Conservation (phyloP, 2,888 invertebrate species). For the Ophraella communa region DNA sequence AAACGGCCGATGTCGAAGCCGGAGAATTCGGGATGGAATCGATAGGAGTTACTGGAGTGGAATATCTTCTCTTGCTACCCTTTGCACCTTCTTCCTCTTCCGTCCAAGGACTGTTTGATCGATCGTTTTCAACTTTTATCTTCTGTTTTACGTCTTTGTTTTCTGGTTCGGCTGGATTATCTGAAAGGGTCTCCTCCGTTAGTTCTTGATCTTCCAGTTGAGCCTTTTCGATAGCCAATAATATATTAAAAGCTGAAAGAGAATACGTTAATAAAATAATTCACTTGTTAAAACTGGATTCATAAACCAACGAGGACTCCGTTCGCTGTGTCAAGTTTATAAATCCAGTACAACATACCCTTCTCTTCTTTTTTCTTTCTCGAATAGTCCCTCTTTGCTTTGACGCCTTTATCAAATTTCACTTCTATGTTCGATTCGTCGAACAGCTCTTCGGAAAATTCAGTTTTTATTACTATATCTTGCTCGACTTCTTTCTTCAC, state of each 20-base stretch:
- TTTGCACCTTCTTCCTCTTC: constrained; percentile 60
- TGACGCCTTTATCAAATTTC: constrained; percentile 66
- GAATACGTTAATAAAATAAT: not conserved
- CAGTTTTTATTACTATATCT: constrained; percentile 36
- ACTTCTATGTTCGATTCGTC: constrained; percentile 70
- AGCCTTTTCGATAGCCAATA: constrained; percentile 56
- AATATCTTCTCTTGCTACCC: constrained; percentile 52
- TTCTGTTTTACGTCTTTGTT: constrained; percentile 52
- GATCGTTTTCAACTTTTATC: constrained; percentile 59
- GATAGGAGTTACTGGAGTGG: constrained; percentile 62
- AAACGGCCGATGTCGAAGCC: constrained; percentile 61
- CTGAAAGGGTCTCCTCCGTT: constrained; percentile 49
- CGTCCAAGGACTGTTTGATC: constrained; percentile 65
- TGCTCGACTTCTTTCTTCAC: constrained; percentile 42
- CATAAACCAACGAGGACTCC: no score
- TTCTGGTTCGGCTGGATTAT: constrained; percentile 46
- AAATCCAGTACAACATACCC: no score
- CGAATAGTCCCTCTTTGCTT: constrained; percentile 69
- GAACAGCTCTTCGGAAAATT: constrained; percentile 52
- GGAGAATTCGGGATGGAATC: constrained; percentile 72
- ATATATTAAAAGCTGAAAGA: constrained; percentile 55
- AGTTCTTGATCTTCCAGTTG: constrained; percentile 53
- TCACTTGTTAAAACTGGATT: no score
- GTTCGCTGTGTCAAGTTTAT: no score
- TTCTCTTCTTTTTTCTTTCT: constrained; percentile 62